Evolutionary conservation across 2,797 vertebrate genomes (phyloP).

Genomic region (Holocentrus rufus): DNA sequence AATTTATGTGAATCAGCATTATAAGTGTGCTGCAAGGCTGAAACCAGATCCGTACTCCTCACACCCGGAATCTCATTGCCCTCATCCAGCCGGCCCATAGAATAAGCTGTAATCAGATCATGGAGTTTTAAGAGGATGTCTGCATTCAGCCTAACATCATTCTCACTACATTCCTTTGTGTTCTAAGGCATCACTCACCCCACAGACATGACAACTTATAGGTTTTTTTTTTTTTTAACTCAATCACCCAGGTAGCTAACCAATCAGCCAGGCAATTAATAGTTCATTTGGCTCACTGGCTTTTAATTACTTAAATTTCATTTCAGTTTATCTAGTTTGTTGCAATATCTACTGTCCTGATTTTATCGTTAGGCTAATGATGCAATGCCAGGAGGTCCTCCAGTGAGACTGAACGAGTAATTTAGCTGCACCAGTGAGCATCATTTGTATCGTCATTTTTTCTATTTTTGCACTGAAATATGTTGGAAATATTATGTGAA

Average conservation of each 20-base stretch:
- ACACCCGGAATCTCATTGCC: slow-evolving; percentile 64
- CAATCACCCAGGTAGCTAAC: background rate
- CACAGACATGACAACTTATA: background rate
- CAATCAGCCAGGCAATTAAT: slow-evolving; percentile 17
- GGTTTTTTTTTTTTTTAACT: background rate
- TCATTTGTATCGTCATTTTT: no score
- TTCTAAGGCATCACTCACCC: slow-evolving; percentile 10
- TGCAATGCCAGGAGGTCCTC: background rate
- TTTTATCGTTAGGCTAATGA: background rate
- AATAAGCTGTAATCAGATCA: slow-evolving; percentile 66
- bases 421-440: no score
- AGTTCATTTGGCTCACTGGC: background rate
- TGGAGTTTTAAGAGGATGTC: slow-evolving; percentile 51
- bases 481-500: no score
- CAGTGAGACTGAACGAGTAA: background rate
- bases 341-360: background rate
- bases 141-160: slow-evolving; percentile 40
- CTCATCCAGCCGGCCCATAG: slow-evolving; percentile 56
- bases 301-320: background rate
- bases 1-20: slow-evolving; percentile 75
- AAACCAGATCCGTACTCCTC: slow-evolving; percentile 73
- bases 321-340: slow-evolving; percentile 5
- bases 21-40: slow-evolving; percentile 65
- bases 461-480: no score
- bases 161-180: slow-evolving; percentile 22